Evolutionary conservation across 2,888 invertebrate genomes (phyloP).

Genomic region (Drosophila monieri): DNA sequence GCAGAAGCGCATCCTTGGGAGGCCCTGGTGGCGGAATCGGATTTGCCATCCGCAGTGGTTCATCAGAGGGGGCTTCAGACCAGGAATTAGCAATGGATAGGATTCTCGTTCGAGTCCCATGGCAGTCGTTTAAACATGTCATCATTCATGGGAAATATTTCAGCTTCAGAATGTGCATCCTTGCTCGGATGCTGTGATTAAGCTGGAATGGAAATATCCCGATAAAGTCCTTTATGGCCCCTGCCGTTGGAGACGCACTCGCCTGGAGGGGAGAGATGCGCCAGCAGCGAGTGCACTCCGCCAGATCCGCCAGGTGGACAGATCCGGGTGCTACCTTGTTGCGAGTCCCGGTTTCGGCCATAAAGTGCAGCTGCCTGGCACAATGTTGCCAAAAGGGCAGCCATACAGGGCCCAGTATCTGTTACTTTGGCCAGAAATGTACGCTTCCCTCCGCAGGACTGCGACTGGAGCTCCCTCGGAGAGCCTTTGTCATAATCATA

Average conservation of each 20-base stretch:
- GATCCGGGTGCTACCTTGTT: slow-evolving; percentile 15
- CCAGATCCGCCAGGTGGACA: neutral
- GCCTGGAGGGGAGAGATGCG: neutral
- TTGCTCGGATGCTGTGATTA: neutral
- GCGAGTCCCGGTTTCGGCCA: slow-evolving; percentile 3
- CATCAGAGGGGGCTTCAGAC: neutral
- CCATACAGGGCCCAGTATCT: neutral
- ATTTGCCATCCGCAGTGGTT: neutral
- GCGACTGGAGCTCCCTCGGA: neutral
- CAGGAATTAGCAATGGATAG: too few relatives aligned
- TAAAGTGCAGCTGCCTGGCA: slow-evolving; percentile 17
- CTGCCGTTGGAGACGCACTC: neutral
- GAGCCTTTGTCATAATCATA: slow-evolving; percentile 62
- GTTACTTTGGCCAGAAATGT: neutral
- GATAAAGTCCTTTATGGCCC: too few relatives aligned
- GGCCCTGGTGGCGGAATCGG: neutral
- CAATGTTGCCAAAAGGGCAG: slow-evolving; percentile 5
- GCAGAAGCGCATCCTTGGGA: too few relatives aligned
- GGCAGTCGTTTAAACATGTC: neutral
- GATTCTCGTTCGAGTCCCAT: neutral
- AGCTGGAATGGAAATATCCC: neutral
- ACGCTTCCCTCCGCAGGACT: too few relatives aligned
- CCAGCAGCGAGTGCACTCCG: too few relatives aligned
- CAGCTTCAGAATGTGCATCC: too few relatives aligned
- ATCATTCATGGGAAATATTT: too few relatives aligned